Base-by-base conservation (phyloP, 2,888 invertebrate species). In the Tetheella fluctuosa region DNA sequence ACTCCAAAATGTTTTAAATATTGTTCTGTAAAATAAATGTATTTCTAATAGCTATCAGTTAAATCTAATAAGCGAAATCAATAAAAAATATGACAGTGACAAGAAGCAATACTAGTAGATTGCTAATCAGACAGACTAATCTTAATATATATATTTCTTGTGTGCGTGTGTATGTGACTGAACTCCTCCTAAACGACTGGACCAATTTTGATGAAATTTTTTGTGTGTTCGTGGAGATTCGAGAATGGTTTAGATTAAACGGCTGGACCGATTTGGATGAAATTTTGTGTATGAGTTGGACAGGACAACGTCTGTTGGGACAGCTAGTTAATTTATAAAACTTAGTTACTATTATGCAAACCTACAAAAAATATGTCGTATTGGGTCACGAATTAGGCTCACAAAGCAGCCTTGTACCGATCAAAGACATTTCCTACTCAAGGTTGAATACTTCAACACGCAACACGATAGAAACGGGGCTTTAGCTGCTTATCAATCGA, bases 381-480 rank as follows among this genome's bases (percentile, higher is more conserved):
- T 25, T 34, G 13, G 23, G 15, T 17, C 34, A 55, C 20, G 12
- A 20, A 55, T 55, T 55, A 55, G 34, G 28, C 17, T 55, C 37
- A 34, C 20, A 48, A 48, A 48, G 20, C 48, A n/a, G 34, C 55
- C 55, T 34, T 55, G 55, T 34, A n/a, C 20, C 34, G 55, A 55
- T 55, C 55, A 34, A 20, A 34, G 55, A 55, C 20, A 34, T 55
- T 34, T 54, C n/a, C 48, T 48, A 48, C 48, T 48, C 48, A 48
- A 48, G 48, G 48, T 48, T 48, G 20, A 15, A 48, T 42, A n/a
- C 42, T 42, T n/a, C 8, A 17, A 42, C 48, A 20, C 20, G 48
- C 48, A 20, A 48, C 48, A 48, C 48, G 48, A 48, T 48, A 20
- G 48, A 20, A 48, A 48, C 48, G 5, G 20, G 48, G 48, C 10